A percentile compares a stretch with the other conserved stretches of the same genome.
Evolutionary conservation across 2,797 vertebrate genomes (phyloP).

Genomic region (Acanthurus leucopareius): DNA sequence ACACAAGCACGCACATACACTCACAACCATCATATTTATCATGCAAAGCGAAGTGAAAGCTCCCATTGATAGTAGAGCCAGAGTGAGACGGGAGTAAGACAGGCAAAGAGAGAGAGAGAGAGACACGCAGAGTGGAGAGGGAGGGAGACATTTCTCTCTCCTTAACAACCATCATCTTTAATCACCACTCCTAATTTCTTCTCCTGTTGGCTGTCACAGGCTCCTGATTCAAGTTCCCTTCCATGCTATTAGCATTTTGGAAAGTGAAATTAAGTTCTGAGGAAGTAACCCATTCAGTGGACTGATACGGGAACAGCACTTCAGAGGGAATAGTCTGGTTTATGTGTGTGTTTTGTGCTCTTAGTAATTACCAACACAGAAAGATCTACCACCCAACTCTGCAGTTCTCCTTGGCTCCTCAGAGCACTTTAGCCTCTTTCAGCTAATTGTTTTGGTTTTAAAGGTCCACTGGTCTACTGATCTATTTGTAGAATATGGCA

Average conservation of each 20-base stretch:
- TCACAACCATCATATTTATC: slow-evolving; percentile 78
- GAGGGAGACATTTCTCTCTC: slow-evolving; percentile 60
- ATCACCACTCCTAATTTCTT: slow-evolving; percentile 66
- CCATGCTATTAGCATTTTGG: slow-evolving; percentile 43
- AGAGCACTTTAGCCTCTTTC: too few species aligned
- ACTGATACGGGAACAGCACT: slow-evolving; percentile 7
- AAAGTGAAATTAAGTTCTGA: slow-evolving; percentile 53
- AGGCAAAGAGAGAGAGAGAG: slow-evolving; percentile 21
- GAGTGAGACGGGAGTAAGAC: slow-evolving; percentile 49
- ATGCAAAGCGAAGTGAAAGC: slow-evolving; percentile 78
- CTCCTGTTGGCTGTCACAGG: slow-evolving; percentile 60
- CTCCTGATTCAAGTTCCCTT: slow-evolving; percentile 30
- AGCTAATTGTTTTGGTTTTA: too few species aligned
- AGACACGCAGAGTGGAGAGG: slow-evolving; percentile 24
- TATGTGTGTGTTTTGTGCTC: background rate
- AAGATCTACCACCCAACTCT: too few species aligned
- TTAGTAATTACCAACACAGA: too few species aligned
- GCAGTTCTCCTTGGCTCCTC: too few species aligned
- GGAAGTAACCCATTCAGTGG: slow-evolving; percentile 21
- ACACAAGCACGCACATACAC: slow-evolving; percentile 45
- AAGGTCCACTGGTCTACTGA: too few species aligned
- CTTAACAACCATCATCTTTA: slow-evolving; percentile 72
- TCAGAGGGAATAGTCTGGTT: background rate
- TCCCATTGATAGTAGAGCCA: slow-evolving; percentile 69
- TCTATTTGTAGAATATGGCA: background rate